Evolutionary conservation across 2,888 invertebrate genomes (phyloP).

Genomic region (Chaitophorus viminalis): DNA sequence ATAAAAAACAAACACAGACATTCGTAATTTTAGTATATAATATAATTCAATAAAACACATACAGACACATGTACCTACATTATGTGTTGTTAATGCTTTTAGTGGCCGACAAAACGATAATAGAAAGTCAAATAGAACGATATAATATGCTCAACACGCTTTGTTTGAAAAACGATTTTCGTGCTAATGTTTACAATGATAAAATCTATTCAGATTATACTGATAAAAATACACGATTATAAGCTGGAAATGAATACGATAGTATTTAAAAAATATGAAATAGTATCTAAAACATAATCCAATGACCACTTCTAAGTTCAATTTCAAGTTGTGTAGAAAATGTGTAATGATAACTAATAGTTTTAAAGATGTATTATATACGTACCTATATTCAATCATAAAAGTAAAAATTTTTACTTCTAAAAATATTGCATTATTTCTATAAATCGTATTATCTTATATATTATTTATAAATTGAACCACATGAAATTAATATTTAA

Average conservation of each 20-base stretch:
- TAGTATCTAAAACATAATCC: not conserved
- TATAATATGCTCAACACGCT: slow-evolving; percentile 35
- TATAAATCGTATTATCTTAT: not conserved
- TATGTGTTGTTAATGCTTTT: slow-evolving; percentile 38
- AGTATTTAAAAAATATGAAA: not conserved
- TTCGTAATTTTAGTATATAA: not conserved
- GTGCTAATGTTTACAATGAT: not conserved
- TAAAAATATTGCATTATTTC: not conserved
- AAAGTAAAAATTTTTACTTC: no score
- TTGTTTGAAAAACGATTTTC: slow-evolving; percentile 24
- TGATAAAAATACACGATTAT: not conserved
- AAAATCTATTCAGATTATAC: slow-evolving; percentile 8
- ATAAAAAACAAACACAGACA: slow-evolving; percentile 1
- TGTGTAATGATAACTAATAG: not conserved
- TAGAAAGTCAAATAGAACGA: slow-evolving; percentile 63
- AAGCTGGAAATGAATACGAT: not conserved
- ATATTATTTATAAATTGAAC: not conserved
- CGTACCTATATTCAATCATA: no score
- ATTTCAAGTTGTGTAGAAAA: not conserved
- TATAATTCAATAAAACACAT: slow-evolving; percentile 26
- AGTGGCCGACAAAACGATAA: slow-evolving; percentile 61
- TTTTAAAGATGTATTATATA: not conserved
- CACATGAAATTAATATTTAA: no score
- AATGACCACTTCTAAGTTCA: not conserved
- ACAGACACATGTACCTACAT: slow-evolving; percentile 14